These are phyloP conservation scores for Glareola pratincola DNA, from an alignment of 2,113 vertebrate species.

Conservation along the genomic window DNA sequence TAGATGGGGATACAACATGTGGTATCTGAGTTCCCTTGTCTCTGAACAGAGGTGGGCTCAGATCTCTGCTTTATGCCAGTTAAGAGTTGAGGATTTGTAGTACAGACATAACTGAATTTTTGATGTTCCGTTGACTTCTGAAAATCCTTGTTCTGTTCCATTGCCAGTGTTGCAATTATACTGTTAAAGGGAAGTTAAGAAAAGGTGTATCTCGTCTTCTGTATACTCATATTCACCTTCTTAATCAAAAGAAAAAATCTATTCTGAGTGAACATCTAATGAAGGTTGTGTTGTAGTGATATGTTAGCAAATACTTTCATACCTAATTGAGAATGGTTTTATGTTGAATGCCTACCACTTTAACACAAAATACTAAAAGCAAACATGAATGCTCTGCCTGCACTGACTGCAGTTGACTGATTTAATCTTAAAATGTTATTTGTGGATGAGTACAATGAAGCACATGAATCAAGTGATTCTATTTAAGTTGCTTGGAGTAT, in stretches of 20 bases:
- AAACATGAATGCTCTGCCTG: background rate
- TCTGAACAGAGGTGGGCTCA: background rate
- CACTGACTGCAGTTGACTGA: background rate
- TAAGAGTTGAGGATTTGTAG: background rate
- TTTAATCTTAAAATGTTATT: background rate
- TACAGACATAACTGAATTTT: background rate
- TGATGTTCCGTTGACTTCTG: rapidly evolving
- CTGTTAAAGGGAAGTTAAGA: background rate
- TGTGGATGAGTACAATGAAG: background rate
- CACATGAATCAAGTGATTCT: background rate
- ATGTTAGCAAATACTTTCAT: background rate
- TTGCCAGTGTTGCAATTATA: background rate
- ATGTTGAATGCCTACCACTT: background rate
- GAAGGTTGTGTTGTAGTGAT: background rate
- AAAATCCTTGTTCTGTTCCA: background rate
- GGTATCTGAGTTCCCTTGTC: background rate
- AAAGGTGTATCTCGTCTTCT: background rate
- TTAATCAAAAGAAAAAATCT: background rate
- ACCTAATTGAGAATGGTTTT: background rate
- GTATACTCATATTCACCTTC: background rate
- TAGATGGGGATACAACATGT: background rate
- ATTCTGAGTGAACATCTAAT: background rate
- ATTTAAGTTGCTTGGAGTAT: background rate
- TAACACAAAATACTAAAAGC: background rate
- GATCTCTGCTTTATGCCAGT: background rate